phyloP scores from a whole-genome alignment of 2,888 invertebrate species.

The Phortica magna region DNA sequence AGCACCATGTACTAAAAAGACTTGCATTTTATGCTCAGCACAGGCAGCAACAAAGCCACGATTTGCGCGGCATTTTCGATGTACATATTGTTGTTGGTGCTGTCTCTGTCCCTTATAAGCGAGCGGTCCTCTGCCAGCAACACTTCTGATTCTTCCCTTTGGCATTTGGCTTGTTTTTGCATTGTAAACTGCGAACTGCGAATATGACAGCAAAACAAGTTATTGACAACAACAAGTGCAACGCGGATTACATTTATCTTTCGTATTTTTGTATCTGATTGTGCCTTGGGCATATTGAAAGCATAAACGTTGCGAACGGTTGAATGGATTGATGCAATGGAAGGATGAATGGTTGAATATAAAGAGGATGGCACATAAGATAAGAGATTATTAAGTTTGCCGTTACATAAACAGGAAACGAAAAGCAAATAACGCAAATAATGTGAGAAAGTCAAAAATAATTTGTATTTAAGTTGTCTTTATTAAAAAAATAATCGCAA shows the following conservation, averaged over 20 bases:
- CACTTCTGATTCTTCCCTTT: not conserved
- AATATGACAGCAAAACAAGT: slow-evolving; percentile 13
- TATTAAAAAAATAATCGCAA: too few relatives aligned
- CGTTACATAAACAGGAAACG: too few relatives aligned
- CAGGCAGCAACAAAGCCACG: not conserved
- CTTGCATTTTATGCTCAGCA: not conserved
- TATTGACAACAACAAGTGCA: slow-evolving; percentile 22
- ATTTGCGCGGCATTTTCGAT: not conserved
- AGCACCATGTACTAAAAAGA: not conserved
- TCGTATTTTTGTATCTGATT: not conserved
- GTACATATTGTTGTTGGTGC: not conserved
- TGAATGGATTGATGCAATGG: not conserved
- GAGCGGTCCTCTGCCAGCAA: not conserved
- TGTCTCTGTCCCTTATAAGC: not conserved
- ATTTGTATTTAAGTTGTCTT: not conserved
- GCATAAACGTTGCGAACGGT: not conserved
- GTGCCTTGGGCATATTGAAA: not conserved
- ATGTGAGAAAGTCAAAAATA: not conserved
- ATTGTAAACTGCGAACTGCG: not conserved
- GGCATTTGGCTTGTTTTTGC: slow-evolving; percentile 3
- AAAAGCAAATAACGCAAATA: too few relatives aligned
- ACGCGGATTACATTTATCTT: not conserved
- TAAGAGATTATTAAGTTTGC: too few relatives aligned
- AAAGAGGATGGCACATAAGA: too few relatives aligned
- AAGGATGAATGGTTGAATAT: not conserved